Evolutionary conservation across 2,888 invertebrate genomes (phyloP), one percentile per base, ranked within the genome.

Genomic region (Himalopsyche anomala): DNA sequence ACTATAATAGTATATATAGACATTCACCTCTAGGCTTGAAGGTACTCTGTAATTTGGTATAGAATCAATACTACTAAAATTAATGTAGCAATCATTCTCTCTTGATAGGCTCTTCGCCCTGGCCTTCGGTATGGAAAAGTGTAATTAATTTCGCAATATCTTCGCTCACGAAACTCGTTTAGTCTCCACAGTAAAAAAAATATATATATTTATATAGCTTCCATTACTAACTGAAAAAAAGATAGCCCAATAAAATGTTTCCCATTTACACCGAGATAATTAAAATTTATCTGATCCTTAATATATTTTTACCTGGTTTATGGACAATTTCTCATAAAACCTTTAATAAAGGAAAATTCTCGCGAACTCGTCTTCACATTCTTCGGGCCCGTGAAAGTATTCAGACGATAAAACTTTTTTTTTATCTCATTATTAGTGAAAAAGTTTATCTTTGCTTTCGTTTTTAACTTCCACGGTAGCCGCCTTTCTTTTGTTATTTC

Each of bases 181-280:
- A 19, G n/a, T 12, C 62, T 62, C 62, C 19, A 15, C 19, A 19
- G 51, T 19, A 62, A 56, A 56, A 19, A n/a, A 62, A 28, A 28
- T 28, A 55, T 55, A 28, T 28, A 55, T 55, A 62, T 62, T 5
- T 51, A 4, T 62, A 62, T 62, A 62, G 19, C 62, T n/a, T 62
- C 28, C 19, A 19, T 62, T 62, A 62, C 19, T n/a, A 28, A 8
- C 62, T 15, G 62, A 62, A 62, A 62, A 62, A 80, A 84, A 19
- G 84, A 42, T 12, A 74, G 9, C 74, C 62, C 82, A 80, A 82
- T 83, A 54, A 86, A 85, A 87, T 83, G 87, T 87, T 81, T 85
- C 85, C 74, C 81, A 87, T 82, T 87, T 85, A 69, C 62, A 81
- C n/a, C 83, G 56, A 56, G 55, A 87, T 87, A 87, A 87, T 87